Evolutionary conservation across 2,113 vertebrate species (phyloP), one percentile per base, ranked within the genome.

Genomic region (Megaptera novaeangliae): DNA sequence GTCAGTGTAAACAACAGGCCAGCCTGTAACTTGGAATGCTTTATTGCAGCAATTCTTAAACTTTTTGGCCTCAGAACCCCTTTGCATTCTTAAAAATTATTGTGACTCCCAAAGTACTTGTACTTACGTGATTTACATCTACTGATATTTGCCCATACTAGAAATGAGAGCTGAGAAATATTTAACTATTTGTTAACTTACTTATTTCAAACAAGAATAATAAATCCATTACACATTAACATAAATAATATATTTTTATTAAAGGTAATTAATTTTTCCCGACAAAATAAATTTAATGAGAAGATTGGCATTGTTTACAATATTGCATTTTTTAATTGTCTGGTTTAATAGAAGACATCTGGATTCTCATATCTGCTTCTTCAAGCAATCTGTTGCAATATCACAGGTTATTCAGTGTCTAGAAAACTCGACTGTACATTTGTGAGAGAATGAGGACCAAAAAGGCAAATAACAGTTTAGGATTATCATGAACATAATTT

Each of bases 301-400:
- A 52, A 66, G 6, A 84, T 52, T 63, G 36, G 21, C 13, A 74
- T 92, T 92, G 21, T 95, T 46, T n/a, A 68, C 34, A 74, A 10
- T 91, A 52, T 94, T 92, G 20, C 29, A 29, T 89, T 87, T 94
- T 82, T 95, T 87, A 59, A 86, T 64, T 88, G 31, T 88, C 44
- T 95, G 34, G 23, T 61, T 97, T 97, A 93, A 81, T 66, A 85
- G 59, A 93, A 94, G 39, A 91, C 81, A 96, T 95, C 46, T 97
- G 72, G 52, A 93, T 96, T 97, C 82, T 94, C 91, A 46, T 95
- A 82, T 81, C 66, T 91, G 49, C 27, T 93, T 85, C 72, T 92
- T 96, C 23, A 82, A 85, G 68, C 88, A 95, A 66, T 93, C 88
- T 96, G 74, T 87, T 95, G 57, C 39, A 88, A 21, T 63, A 93